phyloP scores from a whole-genome alignment of 2,797 vertebrate species.

The Aythya fuligula region DNA sequence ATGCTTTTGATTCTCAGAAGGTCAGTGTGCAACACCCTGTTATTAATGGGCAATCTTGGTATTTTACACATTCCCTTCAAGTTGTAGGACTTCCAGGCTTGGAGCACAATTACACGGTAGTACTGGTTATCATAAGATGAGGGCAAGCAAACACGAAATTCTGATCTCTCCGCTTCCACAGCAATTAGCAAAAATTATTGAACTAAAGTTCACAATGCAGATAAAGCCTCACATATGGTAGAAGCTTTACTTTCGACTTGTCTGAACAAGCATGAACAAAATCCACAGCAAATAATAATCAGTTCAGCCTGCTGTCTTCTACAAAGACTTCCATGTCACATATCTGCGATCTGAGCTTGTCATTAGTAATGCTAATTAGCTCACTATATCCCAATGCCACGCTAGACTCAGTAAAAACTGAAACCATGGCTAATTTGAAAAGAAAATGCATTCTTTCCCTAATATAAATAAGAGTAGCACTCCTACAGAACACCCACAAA shows the following conservation, averaged over 20 bases:
- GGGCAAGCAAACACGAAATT: not conserved
- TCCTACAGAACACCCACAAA: not conserved
- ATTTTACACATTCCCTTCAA: not conserved
- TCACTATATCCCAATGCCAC: not conserved
- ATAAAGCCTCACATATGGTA: not conserved
- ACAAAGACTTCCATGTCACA: not conserved
- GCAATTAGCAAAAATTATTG: not conserved
- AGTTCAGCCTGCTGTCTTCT: conserved; percentile 28
- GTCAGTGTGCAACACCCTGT: not conserved
- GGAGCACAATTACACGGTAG: not conserved
- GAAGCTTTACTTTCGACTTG: conserved; percentile 31
- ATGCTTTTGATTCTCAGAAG: not conserved
- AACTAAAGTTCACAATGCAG: not conserved
- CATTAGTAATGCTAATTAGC: conserved; percentile 47
- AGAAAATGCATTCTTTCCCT: not conserved
- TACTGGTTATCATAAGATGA: not conserved
- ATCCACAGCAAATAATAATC: conserved; percentile 32
- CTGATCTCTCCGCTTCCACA: not conserved
- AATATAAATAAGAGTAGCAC: not conserved
- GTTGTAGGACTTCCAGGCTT: not conserved
- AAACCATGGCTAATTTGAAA: conserved; percentile 11
- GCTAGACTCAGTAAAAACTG: not conserved
- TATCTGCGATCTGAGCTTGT: not conserved
- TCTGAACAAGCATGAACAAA: conserved; percentile 54
- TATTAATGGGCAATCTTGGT: not conserved